A percentile compares a stretch with the other conserved stretches of the same genome.
Conservation (phyloP, 2,888 invertebrate genomes). For the Pilophorus perplexus region DNA sequence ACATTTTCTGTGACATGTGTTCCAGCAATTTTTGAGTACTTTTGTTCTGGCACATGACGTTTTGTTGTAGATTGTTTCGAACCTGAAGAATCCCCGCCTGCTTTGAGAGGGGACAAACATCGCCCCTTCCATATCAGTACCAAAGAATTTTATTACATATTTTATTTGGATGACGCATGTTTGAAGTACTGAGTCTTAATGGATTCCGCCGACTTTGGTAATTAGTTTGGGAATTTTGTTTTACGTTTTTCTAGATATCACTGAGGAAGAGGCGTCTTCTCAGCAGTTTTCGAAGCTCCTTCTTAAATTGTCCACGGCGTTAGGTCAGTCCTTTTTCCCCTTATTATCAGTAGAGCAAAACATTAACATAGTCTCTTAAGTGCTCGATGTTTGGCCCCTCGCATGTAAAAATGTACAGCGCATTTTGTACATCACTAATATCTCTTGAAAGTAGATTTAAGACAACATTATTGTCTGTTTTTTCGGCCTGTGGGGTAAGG, state of each 20-base stretch:
- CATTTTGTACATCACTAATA: too few relatives aligned
- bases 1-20: too few relatives aligned
- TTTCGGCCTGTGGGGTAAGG: too few relatives aligned
- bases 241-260: constrained; percentile 34
- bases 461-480: too few relatives aligned
- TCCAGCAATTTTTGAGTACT: too few relatives aligned
- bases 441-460: too few relatives aligned
- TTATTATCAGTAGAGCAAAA: neutral
- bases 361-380: neutral
- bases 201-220: neutral
- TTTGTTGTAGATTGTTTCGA: constrained; percentile 25
- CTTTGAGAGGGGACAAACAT: constrained; percentile 21
- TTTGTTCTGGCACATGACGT: constrained; percentile 25
- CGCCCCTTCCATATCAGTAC: constrained; percentile 16
- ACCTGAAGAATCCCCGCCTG: neutral
- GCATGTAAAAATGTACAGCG: too few relatives aligned
- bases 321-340: constrained; percentile 32
- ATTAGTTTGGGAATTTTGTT: constrained; percentile 6
- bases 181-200: too few relatives aligned
- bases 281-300: constrained; percentile 39
- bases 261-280: constrained; percentile 36
- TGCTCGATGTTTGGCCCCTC: constrained; percentile 18
- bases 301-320: constrained; percentile 32
- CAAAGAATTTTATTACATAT: constrained; percentile 10
- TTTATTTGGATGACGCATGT: too few relatives aligned